Base-by-base conservation (phyloP, 2,797 vertebrate genomes). In the Tachyglossus aculeatus region DNA sequence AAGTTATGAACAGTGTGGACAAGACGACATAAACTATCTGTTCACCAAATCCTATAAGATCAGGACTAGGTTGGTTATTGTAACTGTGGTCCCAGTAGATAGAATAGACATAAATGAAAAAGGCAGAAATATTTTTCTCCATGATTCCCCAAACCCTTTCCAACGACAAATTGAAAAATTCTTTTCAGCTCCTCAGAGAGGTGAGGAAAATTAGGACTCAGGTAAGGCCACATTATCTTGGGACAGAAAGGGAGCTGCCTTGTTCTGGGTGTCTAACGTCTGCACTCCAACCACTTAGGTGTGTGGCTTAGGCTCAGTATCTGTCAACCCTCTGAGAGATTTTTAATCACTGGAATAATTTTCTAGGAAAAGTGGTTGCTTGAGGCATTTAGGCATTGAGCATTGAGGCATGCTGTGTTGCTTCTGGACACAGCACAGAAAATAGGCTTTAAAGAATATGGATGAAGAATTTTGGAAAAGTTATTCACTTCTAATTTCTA, bases 401-500 rank as follows among this genome's bases (percentile, higher is more conserved):
- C n/a, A n/a, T n/a, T n/a, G n/a, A n/a, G n/a, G n/a, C n/a, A n/a
- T n/a, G n/a, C n/a, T n/a, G n/a, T n/a, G n/a, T n/a, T n/a, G n/a
- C n/a, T n/a, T 33, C 47, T 73, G 69, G 59, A 60, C 32, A 15
- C 6, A 8, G 44, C 58, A 34, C 44, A 73, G 58, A 55, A 71
- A 83, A 52, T 67, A 8, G 1, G n/a, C 51, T 36, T 21, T 14
- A 38, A 67, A 39, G 31, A 67, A 48, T 29, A 25, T 75, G 57
- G n/a, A n/a, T n/a, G n/a, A n/a, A n/a, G n/a, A n/a, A n/a, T n/a
- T n/a, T n/a, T n/a, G n/a, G 67, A 56, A 65, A 56, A 63, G 53
- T n/a, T 21, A 55, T 72, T 68, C 55, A 37, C 43, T 66, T 64
- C 41, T 43, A 0, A 61, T 77, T 75, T 79, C 62, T 50, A 73